These are phyloP conservation scores for Bubo blakistoni DNA, from an alignment of 2,113 vertebrate species.

Conservation along the genomic window DNA sequence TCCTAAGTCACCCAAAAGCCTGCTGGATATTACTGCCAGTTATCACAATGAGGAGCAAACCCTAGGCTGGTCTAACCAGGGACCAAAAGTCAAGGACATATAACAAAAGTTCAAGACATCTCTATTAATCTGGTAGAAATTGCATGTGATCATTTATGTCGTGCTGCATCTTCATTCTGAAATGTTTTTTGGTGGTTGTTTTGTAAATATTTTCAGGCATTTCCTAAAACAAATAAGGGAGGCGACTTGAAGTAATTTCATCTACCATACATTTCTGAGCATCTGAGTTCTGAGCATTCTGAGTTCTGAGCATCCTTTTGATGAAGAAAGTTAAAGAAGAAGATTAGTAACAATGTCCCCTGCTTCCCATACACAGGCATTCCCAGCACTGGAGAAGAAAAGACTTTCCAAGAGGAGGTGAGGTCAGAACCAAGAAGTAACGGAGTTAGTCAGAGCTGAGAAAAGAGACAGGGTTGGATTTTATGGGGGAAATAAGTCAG, in stretches of 20 bases:
- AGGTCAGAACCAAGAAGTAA: not conserved
- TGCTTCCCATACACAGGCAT: not conserved
- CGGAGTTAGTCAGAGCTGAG: not conserved
- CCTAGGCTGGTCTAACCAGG: not conserved
- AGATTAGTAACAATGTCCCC: not conserved
- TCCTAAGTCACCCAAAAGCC: not conserved
- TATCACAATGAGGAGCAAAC: not conserved
- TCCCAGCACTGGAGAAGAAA: not conserved
- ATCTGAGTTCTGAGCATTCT: no score
- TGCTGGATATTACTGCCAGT: not conserved
- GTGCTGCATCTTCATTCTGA: not conserved
- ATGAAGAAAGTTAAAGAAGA: not conserved
- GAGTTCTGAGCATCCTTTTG: not conserved
- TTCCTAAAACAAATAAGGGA: not conserved
- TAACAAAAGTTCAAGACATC: not conserved
- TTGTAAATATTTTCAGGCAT: not conserved
- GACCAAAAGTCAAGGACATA: not conserved
- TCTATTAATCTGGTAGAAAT: not conserved
- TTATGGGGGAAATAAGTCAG: not conserved
- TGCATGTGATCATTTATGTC: fast-evolving
- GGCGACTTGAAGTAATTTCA: not conserved
- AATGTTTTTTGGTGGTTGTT: not conserved
- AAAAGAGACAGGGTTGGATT: not conserved
- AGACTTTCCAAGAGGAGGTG: not conserved
- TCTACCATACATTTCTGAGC: not conserved